phyloP scores from a whole-genome alignment of 92 coral and sea anemone species.

The Montipora capitata region DNA sequence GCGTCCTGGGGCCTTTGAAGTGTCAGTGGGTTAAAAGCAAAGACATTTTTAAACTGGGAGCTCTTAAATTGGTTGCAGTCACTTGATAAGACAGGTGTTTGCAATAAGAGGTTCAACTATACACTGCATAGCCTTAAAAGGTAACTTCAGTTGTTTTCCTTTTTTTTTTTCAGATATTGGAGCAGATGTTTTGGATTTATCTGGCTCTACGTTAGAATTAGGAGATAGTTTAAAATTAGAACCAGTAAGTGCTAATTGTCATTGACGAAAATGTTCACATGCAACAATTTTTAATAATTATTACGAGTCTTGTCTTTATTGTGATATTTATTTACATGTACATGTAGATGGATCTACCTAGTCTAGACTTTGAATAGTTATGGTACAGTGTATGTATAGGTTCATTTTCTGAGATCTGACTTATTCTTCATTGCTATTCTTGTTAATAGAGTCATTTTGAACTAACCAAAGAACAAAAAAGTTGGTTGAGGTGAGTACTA shows the following conservation, averaged over 20 bases:
- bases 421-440: neutral
- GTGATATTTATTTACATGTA: too few relatives aligned
- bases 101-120: too few relatives aligned
- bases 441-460: slow-evolving; percentile 86
- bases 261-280: too few relatives aligned
- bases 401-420: neutral
- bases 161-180: slow-evolving; percentile 82
- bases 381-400: neutral
- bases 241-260: slow-evolving; percentile 74
- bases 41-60: too few relatives aligned
- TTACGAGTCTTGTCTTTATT: too few relatives aligned
- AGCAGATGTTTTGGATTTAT: slow-evolving; percentile 95
- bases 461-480: slow-evolving; percentile 83
- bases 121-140: neutral
- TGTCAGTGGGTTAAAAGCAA: too few relatives aligned
- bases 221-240: slow-evolving; percentile 89
- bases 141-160: neutral
- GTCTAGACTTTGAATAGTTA: too few relatives aligned
- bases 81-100: too few relatives aligned
- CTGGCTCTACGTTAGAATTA: slow-evolving; percentile 89
- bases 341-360: too few relatives aligned
- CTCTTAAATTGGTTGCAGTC: too few relatives aligned
- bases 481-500: slow-evolving; percentile 87
- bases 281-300: too few relatives aligned
- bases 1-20: too few relatives aligned